Percentiles rank a stretch among this genome's conserved stretches.
Conservation (phyloP, 2,888 invertebrate genomes). For the Diaphora mendica region DNA sequence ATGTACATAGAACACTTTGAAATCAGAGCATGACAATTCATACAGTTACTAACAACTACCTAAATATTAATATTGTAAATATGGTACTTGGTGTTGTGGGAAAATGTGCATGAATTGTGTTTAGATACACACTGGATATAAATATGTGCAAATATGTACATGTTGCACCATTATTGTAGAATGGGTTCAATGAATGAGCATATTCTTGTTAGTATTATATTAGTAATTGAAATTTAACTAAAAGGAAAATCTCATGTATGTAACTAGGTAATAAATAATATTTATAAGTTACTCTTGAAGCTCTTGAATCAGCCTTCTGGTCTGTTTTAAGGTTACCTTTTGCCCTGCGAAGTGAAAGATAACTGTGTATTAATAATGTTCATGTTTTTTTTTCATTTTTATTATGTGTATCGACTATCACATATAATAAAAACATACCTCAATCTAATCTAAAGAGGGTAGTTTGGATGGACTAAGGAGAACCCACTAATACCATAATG, state of each 20-base stretch:
- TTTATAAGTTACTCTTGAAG: not conserved
- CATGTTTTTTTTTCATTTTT: not conserved
- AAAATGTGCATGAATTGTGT: constrained; percentile 6
- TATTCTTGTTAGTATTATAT: not conserved
- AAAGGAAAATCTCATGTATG: not conserved
- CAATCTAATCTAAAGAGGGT: not conserved
- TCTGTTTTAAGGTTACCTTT: not conserved
- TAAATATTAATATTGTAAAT: not conserved
- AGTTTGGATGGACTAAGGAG: not conserved
- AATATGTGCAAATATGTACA: not conserved
- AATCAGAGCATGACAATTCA: not conserved
- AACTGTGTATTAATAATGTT: too few species aligned
- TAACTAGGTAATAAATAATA: not conserved
- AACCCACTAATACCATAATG: too few species aligned
- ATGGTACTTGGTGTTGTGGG: not conserved
- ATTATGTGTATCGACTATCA: not conserved
- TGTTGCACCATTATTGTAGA: not conserved
- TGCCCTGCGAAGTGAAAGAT: not conserved
- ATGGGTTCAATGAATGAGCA: not conserved
- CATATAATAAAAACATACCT: not conserved
- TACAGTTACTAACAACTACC: not conserved
- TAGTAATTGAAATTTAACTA: not conserved
- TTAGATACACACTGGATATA: not conserved
- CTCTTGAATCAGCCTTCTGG: not conserved
- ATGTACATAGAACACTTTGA: not conserved